Evolutionary conservation across 2,797 vertebrate species (phyloP).

Genomic region (Perdix hodgsoniae): DNA sequence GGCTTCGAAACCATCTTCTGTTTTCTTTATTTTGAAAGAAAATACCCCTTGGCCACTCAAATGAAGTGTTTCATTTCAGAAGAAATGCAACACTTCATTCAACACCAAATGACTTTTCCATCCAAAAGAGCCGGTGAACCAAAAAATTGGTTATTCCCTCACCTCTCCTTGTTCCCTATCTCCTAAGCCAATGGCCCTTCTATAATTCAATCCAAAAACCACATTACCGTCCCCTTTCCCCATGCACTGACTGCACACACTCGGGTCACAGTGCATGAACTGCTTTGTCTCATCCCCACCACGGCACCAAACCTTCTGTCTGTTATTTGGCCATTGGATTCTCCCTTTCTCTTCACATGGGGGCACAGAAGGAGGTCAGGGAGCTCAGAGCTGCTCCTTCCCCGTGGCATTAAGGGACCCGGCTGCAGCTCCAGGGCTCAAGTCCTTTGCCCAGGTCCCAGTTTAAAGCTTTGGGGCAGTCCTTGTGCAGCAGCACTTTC

Average conservation of each 20-base stretch:
- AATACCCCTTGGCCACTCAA: neutral
- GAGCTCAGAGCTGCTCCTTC: neutral
- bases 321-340: neutral
- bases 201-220: neutral
- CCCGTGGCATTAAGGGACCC: rapidly evolving
- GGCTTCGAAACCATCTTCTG: neutral
- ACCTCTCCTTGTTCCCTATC: neutral
- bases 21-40: neutral
- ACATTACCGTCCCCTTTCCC: neutral
- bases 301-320: rapidly evolving
- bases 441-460: too few species aligned
- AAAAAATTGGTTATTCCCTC: slow-evolving; percentile 2
- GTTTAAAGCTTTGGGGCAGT: neutral
- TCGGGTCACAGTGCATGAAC: rapidly evolving
- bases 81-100: neutral
- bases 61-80: neutral
- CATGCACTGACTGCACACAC: rapidly evolving
- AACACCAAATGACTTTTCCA: neutral
- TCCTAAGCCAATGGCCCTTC: neutral
- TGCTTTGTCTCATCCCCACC: rapidly evolving
- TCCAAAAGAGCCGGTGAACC: neutral
- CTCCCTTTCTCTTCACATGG: rapidly evolving
- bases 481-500: neutral
- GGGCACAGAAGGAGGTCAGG: neutral
- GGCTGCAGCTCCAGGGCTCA: rapidly evolving